phyloP scores from a whole-genome alignment of 2,888 invertebrate species.

The Diarsia dahlii region DNA sequence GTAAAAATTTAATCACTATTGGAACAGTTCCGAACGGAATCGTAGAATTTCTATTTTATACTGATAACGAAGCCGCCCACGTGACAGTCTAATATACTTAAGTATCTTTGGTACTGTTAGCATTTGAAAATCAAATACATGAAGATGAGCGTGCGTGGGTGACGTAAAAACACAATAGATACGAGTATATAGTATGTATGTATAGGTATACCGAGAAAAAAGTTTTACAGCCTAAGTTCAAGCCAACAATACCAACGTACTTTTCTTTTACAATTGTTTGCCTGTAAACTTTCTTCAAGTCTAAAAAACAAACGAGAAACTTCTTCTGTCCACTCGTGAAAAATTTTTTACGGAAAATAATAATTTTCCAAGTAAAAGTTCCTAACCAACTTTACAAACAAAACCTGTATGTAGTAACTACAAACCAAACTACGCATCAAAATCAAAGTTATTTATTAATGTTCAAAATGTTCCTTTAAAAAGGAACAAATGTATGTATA shows the following conservation, averaged over 20 bases:
- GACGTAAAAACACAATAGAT: background rate
- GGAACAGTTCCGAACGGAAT: background rate
- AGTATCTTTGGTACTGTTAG: background rate
- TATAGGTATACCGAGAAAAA: background rate
- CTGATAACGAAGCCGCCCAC: background rate
- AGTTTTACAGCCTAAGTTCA: background rate
- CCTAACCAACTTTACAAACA: slow-evolving; percentile 13
- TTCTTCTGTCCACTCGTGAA: background rate
- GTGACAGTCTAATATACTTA: background rate
- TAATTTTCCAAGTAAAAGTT: background rate
- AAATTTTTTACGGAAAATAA: slow-evolving; percentile 16
- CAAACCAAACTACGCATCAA: background rate
- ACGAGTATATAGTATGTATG: no score
- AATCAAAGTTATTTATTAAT: background rate
- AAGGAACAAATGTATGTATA: slow-evolving; percentile 14
- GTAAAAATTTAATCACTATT: background rate
- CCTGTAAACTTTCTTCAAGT: slow-evolving; percentile 14
- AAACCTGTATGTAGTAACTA: slow-evolving; percentile 10
- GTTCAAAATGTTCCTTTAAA: background rate
- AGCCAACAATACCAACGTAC: background rate
- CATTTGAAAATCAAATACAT: background rate
- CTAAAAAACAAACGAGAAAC: slow-evolving; percentile 11
- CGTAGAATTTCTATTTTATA: background rate
- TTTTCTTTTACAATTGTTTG: slow-evolving; percentile 16
- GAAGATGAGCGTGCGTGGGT: background rate